These are phyloP conservation scores for Cryptocheilus praepositus DNA, from an alignment of 2,888 invertebrate species.

Conservation along the genomic window DNA sequence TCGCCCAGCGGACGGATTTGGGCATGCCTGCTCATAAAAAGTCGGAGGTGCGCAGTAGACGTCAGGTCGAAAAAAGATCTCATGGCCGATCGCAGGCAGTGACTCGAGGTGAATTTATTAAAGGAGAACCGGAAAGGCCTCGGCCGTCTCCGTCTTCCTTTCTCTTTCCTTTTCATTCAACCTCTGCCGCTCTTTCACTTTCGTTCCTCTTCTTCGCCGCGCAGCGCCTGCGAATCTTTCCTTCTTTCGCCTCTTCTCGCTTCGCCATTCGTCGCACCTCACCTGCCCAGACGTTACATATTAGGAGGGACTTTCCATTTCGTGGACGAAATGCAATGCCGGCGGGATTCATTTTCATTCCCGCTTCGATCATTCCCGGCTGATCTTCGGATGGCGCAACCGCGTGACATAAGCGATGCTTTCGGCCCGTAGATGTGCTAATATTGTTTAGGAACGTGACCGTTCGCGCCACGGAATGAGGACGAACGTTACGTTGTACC, in stretches of 20 bases:
- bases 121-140: slow-evolving; percentile 15
- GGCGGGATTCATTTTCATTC: background rate
- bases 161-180: background rate
- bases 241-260: background rate
- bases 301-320: background rate
- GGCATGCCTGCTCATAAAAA: background rate
- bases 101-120: slow-evolving; percentile 27
- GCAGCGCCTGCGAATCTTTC: background rate
- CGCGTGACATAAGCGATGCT: background rate
- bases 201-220: background rate
- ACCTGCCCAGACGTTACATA: background rate
- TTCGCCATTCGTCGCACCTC: too few species aligned
- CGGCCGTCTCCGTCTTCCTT: background rate
- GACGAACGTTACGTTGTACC: too few species aligned
- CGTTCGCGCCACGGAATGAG: too few species aligned
- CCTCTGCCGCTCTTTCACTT: background rate
- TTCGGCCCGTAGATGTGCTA: background rate
- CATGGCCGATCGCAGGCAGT: slow-evolving; percentile 21
- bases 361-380: background rate
- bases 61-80: slow-evolving; percentile 20
- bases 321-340: too few species aligned
- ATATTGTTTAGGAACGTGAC: background rate
- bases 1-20: background rate
- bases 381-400: background rate
- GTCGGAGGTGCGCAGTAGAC: background rate